phyloP scores from a whole-genome alignment of 2,113 vertebrate species.

The Pipra filicauda region DNA sequence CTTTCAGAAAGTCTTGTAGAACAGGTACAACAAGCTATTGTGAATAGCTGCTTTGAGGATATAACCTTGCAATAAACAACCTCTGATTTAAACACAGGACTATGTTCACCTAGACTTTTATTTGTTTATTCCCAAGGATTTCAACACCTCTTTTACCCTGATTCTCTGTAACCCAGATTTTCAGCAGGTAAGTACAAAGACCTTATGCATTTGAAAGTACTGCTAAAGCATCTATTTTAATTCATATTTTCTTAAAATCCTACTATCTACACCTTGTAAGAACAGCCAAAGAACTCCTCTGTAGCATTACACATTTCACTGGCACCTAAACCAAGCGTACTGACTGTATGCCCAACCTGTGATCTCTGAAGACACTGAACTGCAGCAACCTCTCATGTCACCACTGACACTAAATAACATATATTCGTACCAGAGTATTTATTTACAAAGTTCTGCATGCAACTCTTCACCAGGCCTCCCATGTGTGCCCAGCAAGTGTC shows the following conservation, averaged over 20 bases:
- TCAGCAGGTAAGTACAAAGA: not conserved
- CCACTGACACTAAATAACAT: not conserved
- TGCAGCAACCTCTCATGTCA: not conserved
- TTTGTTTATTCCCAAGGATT: not conserved
- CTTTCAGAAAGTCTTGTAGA: slow-evolving; percentile 41
- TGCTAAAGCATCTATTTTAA: not conserved
- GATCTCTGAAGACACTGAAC: not conserved
- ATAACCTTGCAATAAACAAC: not conserved
- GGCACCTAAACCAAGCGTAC: not conserved
- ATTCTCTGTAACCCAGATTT: not conserved
- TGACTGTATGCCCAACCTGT: not conserved
- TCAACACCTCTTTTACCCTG: not conserved
- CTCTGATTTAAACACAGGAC: not conserved
- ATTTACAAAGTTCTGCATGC: not conserved
- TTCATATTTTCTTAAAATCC: not conserved
- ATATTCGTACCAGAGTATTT: not conserved
- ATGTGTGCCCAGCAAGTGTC: not conserved
- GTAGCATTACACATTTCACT: not conserved
- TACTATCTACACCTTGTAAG: not conserved
- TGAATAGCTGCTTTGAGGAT: slow-evolving; percentile 34
- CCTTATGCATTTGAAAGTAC: not conserved
- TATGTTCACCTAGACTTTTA: not conserved
- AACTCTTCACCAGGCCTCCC: not conserved
- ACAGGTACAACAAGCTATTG: slow-evolving; percentile 33
- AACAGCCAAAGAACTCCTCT: not conserved